Base-by-base conservation (phyloP, 2,113 vertebrate species). In the Sorex fumeus region DNA sequence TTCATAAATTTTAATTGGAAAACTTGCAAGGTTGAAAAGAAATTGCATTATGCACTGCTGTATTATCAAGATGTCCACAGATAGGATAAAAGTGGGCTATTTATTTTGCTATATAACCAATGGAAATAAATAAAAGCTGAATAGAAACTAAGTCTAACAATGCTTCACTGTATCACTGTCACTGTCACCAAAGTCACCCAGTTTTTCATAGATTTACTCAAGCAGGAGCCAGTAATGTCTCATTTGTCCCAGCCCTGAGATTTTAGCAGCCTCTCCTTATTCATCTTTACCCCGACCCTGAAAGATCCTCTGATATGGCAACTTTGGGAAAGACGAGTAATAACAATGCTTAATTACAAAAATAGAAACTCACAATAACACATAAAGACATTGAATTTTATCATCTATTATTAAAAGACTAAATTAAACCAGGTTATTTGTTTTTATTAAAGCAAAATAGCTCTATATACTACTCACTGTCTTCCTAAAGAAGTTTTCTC, bases 121-220 rank as follows among this genome's bases (percentile, higher is more conserved):
- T 69, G 40, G 7, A 71, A 13, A 85, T 6, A 83, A 21, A 40
- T 43, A 50, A 6, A 77, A 75, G 32, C 78, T 67, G 19, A 0
- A 45, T 69, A 88, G 27, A 91, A 91, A 75, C 30, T 60, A 40
- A 86, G 3, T n/a, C n/a, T 77, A 79, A 80, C 76, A 67, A 16
- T 76, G 85, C 9, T 11, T 81, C n/a, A n/a, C n/a, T n/a, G n/a
- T n/a, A n/a, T n/a, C n/a, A n/a, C n/a, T n/a, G n/a, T n/a, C n/a
- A n/a, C n/a, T n/a, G n/a, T n/a, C n/a, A n/a, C n/a, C n/a, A n/a
- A n/a, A n/a, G n/a, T n/a, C n/a, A n/a, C n/a, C n/a, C n/a, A n/a
- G n/a, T n/a, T n/a, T n/a, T n/a, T n/a, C n/a, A n/a, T n/a, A n/a
- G n/a, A n/a, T n/a, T n/a, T n/a, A n/a, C n/a, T n/a, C n/a, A n/a